Conservation (phyloP, 2,113 vertebrate genomes). For the Sisor rabdophorus region DNA sequence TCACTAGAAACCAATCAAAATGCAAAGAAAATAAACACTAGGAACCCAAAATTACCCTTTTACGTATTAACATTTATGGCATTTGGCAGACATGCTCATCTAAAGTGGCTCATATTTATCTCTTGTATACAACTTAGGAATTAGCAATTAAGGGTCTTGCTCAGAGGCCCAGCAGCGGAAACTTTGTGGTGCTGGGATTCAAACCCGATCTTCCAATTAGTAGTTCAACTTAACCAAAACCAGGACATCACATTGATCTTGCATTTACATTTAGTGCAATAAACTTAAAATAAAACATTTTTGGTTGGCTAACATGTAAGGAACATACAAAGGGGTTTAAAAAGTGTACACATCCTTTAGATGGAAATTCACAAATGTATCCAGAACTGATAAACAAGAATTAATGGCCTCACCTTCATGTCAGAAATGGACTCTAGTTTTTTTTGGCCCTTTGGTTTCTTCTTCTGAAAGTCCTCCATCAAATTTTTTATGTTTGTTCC, state of each 20-base stretch:
- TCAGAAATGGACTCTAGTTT: conserved; percentile 92
- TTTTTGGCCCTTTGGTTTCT: conserved; percentile 90
- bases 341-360: too few species aligned
- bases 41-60: background rate
- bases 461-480: conserved; percentile 98
- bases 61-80: too few species aligned
- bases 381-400: background rate
- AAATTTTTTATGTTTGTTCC: conserved; percentile 96
- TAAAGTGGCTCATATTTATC: too few species aligned
- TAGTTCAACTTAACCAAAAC: background rate
- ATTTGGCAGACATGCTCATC: too few species aligned
- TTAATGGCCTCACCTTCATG: conserved; percentile 80
- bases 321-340: background rate
- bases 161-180: too few species aligned
- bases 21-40: background rate
- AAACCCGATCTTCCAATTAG: too few species aligned
- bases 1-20: background rate
- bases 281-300: too few species aligned
- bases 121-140: too few species aligned
- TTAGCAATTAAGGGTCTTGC: too few species aligned
- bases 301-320: too few species aligned
- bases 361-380: background rate
- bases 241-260: background rate
- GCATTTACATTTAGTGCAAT: too few species aligned
- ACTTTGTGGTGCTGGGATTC: too few species aligned